Evolutionary conservation across 2,888 invertebrate genomes (phyloP), one percentile per base, ranked within the genome.

Genomic region (Ichneumoninae sp.): DNA sequence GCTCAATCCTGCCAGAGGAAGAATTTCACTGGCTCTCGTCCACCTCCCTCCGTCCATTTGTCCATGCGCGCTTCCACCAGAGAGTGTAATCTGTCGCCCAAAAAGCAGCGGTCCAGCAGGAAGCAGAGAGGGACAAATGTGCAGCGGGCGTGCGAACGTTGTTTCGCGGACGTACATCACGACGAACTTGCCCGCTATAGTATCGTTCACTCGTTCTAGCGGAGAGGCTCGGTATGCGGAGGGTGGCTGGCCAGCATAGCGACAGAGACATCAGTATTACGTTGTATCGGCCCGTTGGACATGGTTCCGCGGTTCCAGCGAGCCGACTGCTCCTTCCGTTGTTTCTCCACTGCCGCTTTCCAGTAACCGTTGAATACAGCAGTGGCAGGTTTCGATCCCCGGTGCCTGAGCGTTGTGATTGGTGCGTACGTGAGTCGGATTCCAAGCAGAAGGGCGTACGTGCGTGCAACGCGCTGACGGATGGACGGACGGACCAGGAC

Each of bases 401-500:
- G 80, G 47, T 54, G 68, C 81, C 74, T 75, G 71, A 76, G 88
- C 88, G 88, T 88, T 88, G 88, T 89, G 89, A 88, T 88, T 89
- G 88, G 88, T 86, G 86, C 83, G 87, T 88, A 89, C 89, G 89
- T 89, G 89, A 88, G 84, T 86, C 76, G 90, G 80, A 87, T 86
- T 72, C 72, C 80, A 85, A 88, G 68, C 80, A 83, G 65, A 88
- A 86, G 86, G 83, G 83, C 76, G 83, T 87, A 86, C 87, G 87
- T 88, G 88, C 87, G 83, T 88, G 85, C 84, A 85, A 86, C 86
- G 83, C 84, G 83, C 87, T 79, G 81, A 80, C 77, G 57, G 57
- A 57, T 57, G 80, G 83, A 79, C 83, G 52, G 76, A 52, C 44
- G 68, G 66, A 77, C 79, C 71, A 57, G 79, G 71, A 78, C 83